Percentiles rank a stretch among this genome's conserved stretches.
These are phyloP conservation scores for Rhinogobio ventralis DNA, from an alignment of 2,797 vertebrate species.

Conservation along the genomic window DNA sequence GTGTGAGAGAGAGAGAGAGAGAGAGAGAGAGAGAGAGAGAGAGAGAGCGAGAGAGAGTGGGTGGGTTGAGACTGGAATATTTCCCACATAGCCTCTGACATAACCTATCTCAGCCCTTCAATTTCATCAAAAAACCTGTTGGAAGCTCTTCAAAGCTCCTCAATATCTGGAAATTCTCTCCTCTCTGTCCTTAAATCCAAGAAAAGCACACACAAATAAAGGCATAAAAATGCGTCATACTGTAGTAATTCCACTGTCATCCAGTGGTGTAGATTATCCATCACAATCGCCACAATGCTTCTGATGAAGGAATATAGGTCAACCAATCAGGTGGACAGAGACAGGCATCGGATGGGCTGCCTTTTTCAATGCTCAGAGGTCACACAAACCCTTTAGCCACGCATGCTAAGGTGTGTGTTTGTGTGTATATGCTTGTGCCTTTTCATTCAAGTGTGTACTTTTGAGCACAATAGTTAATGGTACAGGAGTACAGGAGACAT, in stretches of 20 bases:
- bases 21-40: not conserved
- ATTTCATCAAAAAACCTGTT: slow-evolving; percentile 43
- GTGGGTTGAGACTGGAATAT: slow-evolving; percentile 20
- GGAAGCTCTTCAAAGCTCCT: slow-evolving; percentile 29
- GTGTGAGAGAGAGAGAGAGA: not conserved
- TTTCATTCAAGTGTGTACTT: slow-evolving; percentile 16
- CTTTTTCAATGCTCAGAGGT: slow-evolving; percentile 22
- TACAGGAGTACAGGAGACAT: not conserved
- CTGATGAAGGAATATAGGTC: slow-evolving; percentile 40
- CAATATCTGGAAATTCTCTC: slow-evolving; percentile 24
- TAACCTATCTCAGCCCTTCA: slow-evolving; percentile 40
- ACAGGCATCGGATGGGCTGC: slow-evolving; percentile 21
- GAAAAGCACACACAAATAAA: slow-evolving; percentile 23
- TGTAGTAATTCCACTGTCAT: slow-evolving; percentile 19
- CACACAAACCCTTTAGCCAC: slow-evolving; percentile 21
- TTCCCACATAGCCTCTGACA: slow-evolving; percentile 29
- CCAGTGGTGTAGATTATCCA: slow-evolving; percentile 23
- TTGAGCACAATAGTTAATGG: not conserved
- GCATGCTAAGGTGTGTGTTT: not conserved
- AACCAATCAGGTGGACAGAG: slow-evolving; percentile 40
- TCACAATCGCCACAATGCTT: not conserved
- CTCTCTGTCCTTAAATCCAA: slow-evolving; percentile 14
- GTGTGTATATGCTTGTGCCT: not conserved
- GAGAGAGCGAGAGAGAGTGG: not conserved
- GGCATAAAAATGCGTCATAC: slow-evolving; percentile 6